Evolutionary conservation across 1,140 invertebrate species (phyloP), one percentile per base, ranked within the genome.

Genomic region (Himalopsyche phryganea): DNA sequence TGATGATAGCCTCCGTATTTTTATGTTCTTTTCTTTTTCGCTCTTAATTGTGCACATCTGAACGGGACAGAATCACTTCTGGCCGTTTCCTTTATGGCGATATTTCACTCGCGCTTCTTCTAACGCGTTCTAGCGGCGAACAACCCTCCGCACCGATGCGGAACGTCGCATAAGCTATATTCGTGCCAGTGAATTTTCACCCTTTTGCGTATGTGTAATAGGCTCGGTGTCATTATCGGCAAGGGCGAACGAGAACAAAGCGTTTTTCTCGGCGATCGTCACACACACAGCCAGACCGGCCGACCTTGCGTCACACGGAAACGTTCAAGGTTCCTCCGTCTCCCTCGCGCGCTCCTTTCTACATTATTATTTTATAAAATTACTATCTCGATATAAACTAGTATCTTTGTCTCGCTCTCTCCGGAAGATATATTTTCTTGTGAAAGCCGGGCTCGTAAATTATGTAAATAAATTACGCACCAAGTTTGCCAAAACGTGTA

Each of bases 301-400:
- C 68, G 73, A 70, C 71, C 73, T 75, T 74, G 71, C 66, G 62
- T 62, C 54, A 47, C 55, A 67, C 68, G 71, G 71, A 73, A 75
- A 73, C 61, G 65, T 69, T 66, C 71, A 73, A 73, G 73, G 71
- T 28, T 28, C 9, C 23, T 28, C 42, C 41, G 32, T 50, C 55
- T 49, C 44, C 20, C 36, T 46, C 50, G 13, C 18, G 42, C 46
- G 32, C 7, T 48, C 46, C 20, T 15, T 14, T 47, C 40, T 14
- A 13, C 17, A 13, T n/a, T 36, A 9, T 36, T 36, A 9, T 36
- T 36, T n/a, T n/a, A 28, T 28, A 28, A 28, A 28, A 28, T 28
- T 28, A 28, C 23, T 28, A 28, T 28, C 9, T 28, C 9, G 9
- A 28, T 28, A 28, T 28, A 28, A 28, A 17, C 6, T 14, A 41